Evolutionary conservation across 2,797 vertebrate genomes (phyloP), one percentile per base, ranked within the genome.

Genomic region (Tenualosa ilisha): DNA sequence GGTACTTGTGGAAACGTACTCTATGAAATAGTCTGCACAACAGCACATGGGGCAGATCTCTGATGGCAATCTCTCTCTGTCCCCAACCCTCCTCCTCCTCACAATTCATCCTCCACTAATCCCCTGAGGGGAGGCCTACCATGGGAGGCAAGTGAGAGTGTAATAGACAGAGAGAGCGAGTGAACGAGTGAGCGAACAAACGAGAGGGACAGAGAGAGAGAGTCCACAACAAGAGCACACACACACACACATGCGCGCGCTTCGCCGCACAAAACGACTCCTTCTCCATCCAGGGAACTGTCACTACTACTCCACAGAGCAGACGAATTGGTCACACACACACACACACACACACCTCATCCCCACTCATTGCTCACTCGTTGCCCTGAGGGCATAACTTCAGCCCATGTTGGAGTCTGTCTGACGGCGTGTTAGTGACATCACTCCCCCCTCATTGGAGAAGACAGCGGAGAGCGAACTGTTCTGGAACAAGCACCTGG

Each of bases 31-130:
- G 15, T 37, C 68, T 72, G 13, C 31, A 17, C 63, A 65, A 37
- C 65, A 72, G 65, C 65, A 72, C 72, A 79, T 79, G 72, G 40
- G 40, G 46, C 15, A 43, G 72, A 79, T 79, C 37, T 40, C 72
- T 22, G 40, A 12, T 79, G 72, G 72, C 15, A 7, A 43, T 46
- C 40, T 46, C 37, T 79, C 37, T 79, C 26, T 31, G 11, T 72
- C 65, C 31, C 31, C 65, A 72, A 13, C 65, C 13, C 65, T 72
- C 65, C 59, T 61, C 22, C 9, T 26, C 61, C 11, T 75, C 31
- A 26, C 20, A 20, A 9, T 46, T 17, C 72, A 22, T 46, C 37
- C 37, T 43, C 72, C 20, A 9, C 72, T 79, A 46, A 46, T 22
- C 40, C 72, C 72, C 37, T 17, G 40, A 46, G 40, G 72, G 31